Evolutionary conservation across 2,113 vertebrate genomes (phyloP).

Genomic region (Heptranchias perlo): DNA sequence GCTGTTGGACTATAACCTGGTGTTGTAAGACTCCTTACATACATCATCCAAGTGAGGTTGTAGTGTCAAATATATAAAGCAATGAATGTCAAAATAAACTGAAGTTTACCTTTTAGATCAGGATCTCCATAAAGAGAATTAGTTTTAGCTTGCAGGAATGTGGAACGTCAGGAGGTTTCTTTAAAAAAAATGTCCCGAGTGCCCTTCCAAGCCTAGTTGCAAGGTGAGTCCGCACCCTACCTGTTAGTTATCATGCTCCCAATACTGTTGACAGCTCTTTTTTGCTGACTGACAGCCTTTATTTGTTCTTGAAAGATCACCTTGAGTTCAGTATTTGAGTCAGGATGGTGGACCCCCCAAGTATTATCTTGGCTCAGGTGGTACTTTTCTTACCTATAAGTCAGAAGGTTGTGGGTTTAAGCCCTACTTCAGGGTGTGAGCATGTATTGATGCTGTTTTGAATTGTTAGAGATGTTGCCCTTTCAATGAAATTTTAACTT

Average conservation of each 20-base stretch:
- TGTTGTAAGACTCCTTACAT: too few relatives aligned
- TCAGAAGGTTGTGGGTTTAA: background rate
- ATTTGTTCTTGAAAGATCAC: background rate
- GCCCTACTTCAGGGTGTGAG: background rate
- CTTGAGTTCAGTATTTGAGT: background rate
- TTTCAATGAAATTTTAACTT: background rate
- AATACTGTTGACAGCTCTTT: background rate
- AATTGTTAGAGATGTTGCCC: background rate
- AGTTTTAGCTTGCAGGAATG: background rate
- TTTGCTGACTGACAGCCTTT: background rate
- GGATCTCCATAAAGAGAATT: background rate
- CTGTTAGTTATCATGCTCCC: background rate
- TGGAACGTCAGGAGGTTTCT: background rate
- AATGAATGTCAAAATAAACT: background rate
- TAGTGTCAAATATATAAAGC: background rate
- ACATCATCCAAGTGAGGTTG: background rate
- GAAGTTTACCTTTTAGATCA: background rate
- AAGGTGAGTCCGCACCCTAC: background rate
- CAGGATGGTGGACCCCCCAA: background rate
- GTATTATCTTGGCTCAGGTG: background rate
- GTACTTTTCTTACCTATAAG: background rate
- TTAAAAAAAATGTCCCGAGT: background rate
- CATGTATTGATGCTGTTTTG: background rate
- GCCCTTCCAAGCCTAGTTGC: background rate
- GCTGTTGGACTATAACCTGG: too few relatives aligned